A percentile compares a stretch with the other conserved stretches of the same genome.
Evolutionary conservation across 37 sponge, comb jelly and placozoan species (phyloP).

Genomic region (Mnemiopsis leidyi): DNA sequence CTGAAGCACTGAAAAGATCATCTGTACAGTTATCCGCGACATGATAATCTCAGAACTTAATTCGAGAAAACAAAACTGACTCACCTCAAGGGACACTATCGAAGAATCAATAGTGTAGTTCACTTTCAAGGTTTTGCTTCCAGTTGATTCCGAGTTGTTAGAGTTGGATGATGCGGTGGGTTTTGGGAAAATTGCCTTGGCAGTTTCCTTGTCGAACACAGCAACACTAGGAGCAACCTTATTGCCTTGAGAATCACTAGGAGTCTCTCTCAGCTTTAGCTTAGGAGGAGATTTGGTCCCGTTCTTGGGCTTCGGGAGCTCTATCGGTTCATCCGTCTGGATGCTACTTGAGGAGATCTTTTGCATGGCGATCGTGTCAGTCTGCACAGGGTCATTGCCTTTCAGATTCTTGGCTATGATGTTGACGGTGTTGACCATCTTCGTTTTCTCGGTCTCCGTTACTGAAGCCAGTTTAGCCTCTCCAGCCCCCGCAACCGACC

Average conservation of each 20-base stretch:
- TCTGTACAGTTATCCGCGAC: no score
- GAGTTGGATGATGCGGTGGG: not conserved
- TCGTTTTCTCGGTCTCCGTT: not conserved
- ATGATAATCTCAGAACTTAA: no score
- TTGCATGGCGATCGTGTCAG: not conserved
- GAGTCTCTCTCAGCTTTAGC: not conserved
- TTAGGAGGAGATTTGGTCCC: not conserved
- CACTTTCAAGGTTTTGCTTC: not conserved
- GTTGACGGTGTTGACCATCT: not conserved
- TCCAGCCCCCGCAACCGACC: conserved; percentile 5
- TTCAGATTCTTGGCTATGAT: not conserved
- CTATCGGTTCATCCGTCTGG: not conserved
- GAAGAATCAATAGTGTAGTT: not conserved
- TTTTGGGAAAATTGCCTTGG: not conserved
- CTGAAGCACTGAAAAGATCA: no score
- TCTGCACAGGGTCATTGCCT: not conserved
- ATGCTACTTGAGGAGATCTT: not conserved
- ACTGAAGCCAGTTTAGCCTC: not conserved
- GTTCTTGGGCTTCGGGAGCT: not conserved
- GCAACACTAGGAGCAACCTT: conserved; percentile 40
- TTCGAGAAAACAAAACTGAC: not conserved
- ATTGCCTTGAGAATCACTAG: not conserved
- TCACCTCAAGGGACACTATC: not conserved
- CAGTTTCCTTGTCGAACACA: not conserved
- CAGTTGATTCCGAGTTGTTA: not conserved